phyloP scores from a whole-genome alignment of 2,113 vertebrate genomes.

The Taxidea taxus region DNA sequence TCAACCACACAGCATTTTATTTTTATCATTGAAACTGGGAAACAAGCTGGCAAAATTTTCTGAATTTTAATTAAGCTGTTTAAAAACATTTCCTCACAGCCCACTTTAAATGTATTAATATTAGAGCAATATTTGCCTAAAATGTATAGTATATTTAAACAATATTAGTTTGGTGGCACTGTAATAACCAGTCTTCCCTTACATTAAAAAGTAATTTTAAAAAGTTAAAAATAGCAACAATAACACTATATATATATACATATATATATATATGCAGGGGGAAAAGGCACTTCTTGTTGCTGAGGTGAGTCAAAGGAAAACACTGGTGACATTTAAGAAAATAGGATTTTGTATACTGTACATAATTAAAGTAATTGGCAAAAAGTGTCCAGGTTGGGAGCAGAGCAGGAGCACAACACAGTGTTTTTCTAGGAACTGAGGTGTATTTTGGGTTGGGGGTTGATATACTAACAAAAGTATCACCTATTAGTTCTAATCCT shows the following conservation, averaged over 20 bases:
- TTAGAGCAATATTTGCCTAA: slow-evolving; percentile 41
- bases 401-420: background rate
- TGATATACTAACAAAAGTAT: slow-evolving; percentile 60
- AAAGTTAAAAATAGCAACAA: background rate
- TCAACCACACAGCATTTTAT: slow-evolving; percentile 70
- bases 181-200: background rate
- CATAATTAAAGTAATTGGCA: slow-evolving; percentile 51
- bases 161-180: background rate
- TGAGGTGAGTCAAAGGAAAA: slow-evolving; percentile 18
- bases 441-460: slow-evolving; percentile 11
- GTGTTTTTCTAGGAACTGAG: slow-evolving; percentile 41
- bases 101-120: slow-evolving; percentile 48
- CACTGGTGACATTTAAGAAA: slow-evolving; percentile 26
- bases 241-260: background rate
- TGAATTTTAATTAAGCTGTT: slow-evolving; percentile 75
- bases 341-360: background rate
- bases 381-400: slow-evolving; percentile 31
- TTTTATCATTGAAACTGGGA: slow-evolving; percentile 67
- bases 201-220: slow-evolving; percentile 8
- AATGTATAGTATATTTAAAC: background rate
- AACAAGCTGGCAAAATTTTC: slow-evolving; percentile 72
- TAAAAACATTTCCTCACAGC: slow-evolving; percentile 56
- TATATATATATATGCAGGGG: background rate
- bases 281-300: background rate
- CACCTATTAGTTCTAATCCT: slow-evolving; percentile 70